Base-by-base conservation (phyloP, 2,113 vertebrate genomes). In the Cynopterus brachyotis region DNA sequence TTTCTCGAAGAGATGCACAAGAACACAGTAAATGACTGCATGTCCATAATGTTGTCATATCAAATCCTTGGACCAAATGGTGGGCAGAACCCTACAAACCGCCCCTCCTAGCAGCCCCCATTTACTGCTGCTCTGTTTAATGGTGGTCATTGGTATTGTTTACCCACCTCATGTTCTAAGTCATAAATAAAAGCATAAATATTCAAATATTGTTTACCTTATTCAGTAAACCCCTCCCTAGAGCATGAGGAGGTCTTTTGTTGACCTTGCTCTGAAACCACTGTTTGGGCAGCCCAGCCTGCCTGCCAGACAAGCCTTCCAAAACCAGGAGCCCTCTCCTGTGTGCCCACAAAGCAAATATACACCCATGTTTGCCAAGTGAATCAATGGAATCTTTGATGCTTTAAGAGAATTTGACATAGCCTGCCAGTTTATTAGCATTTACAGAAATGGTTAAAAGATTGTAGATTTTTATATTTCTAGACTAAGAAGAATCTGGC, bases 311-410 rank as follows among this genome's bases (percentile, higher is more conserved):
- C 20, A 22, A 96, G 84, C 81, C 92, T 94, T 96, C 88, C 91
- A 81, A 94, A 55, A 76, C 78, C 75, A 69, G 89, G 95, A 96
- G 86, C 82, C 60, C 69, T 96, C 72, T 96, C 87, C 94, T 93
- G 4, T 89, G 84, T 93, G 88, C 91, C 95, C 96, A 96, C 95
- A 93, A 89, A 97, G 89, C 93, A 96, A 95, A 96, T 94, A 97
- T 88, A 96, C 16, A 1, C 88, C 95, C 70, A 55, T 88, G 42
- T 91, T 96, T 96, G 88, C 95, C 85, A 86, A 97, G 78, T 69
- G 81, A 97, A 89, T 98, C 97, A 98, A 97, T 97, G 78, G 96
- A 59, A 60, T 81, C 96, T 96, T 97, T 97, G 92, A 96, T 95
- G 75, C 87, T 90, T 85, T 88, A 70, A 93, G 87, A 96, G 86